phyloP scores from a whole-genome alignment of 2,888 invertebrate species.

The Drosophila testacea region DNA sequence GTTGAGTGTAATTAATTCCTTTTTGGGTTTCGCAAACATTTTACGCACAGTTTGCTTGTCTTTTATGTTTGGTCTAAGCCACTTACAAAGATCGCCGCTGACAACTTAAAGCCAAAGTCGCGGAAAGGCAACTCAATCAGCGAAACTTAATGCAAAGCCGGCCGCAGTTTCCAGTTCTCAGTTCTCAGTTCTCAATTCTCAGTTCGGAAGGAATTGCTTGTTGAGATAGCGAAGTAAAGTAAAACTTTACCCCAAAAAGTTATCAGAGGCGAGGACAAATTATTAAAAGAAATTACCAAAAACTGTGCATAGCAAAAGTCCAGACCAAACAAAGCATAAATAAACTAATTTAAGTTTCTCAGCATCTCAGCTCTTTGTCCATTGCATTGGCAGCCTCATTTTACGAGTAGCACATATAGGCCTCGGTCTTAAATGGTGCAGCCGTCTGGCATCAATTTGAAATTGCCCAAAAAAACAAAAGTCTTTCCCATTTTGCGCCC shows the following conservation, averaged over 20 bases:
- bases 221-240: slow-evolving; percentile 15
- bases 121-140: slow-evolving; percentile 66
- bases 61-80: slow-evolving; percentile 74
- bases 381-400: slow-evolving; percentile 33
- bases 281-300: slow-evolving; percentile 64
- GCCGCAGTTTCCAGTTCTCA: slow-evolving; percentile 13
- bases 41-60: slow-evolving; percentile 79
- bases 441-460: slow-evolving; percentile 41
- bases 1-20: slow-evolving; percentile 80
- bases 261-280: slow-evolving; percentile 53
- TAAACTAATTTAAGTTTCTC: slow-evolving; percentile 77
- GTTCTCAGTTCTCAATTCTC: neutral
- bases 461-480: slow-evolving; percentile 18
- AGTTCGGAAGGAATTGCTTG: slow-evolving; percentile 20
- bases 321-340: slow-evolving; percentile 75
- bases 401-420: slow-evolving; percentile 14
- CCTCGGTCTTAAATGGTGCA: slow-evolving; percentile 26
- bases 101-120: slow-evolving; percentile 74
- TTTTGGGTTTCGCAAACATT: slow-evolving; percentile 76
- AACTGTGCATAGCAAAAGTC: slow-evolving; percentile 43
- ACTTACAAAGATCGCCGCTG: slow-evolving; percentile 70
- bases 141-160: slow-evolving; percentile 59
- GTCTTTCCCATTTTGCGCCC: slow-evolving; percentile 27
- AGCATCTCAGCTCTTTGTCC: slow-evolving; percentile 11
- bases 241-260: slow-evolving; percentile 49